Evolutionary conservation across 2,113 vertebrate species (phyloP).

Genomic region (Danionella cerebrum): DNA sequence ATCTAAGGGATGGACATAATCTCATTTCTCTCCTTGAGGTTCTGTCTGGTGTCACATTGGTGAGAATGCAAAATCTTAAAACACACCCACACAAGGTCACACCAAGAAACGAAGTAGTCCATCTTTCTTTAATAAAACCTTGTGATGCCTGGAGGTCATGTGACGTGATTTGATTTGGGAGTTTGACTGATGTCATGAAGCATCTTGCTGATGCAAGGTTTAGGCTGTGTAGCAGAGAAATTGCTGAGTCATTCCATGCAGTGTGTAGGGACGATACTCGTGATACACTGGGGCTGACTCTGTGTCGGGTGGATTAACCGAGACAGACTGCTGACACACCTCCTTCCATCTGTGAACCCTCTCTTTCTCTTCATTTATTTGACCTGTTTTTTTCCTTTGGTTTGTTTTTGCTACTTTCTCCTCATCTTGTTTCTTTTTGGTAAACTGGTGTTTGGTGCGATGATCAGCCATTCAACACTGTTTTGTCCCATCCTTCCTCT

Average conservation of each 20-base stretch:
- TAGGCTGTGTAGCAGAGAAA: background rate
- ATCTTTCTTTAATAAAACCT: too few species aligned
- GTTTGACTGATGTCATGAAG: background rate
- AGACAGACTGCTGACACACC: background rate
- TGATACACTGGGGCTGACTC: background rate
- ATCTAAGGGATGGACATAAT: conserved; percentile 94
- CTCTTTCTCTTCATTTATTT: conserved; percentile 9
- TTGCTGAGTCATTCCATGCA: background rate
- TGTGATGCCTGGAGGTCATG: background rate
- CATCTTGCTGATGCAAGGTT: background rate
- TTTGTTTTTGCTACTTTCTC: background rate
- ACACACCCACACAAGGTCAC: background rate
- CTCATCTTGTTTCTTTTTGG: background rate
- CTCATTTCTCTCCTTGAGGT: conserved; percentile 93
- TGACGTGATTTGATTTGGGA: background rate
- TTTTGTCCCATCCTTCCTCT: conserved; percentile 5
- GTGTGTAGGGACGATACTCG: background rate
- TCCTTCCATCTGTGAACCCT: background rate
- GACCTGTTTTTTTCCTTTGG: conserved; percentile 9
- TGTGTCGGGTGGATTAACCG: conserved; percentile 2
- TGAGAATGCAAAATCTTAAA: conserved; percentile 44
- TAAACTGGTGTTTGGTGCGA: background rate
- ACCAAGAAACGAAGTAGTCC: too few species aligned
- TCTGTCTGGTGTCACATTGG: conserved; percentile 91
- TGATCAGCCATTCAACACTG: background rate